A percentile compares a stretch with the other conserved stretches of the same genome.
Evolutionary conservation across 23 tunicate species (phyloP).

Genomic region (Styela clava): DNA sequence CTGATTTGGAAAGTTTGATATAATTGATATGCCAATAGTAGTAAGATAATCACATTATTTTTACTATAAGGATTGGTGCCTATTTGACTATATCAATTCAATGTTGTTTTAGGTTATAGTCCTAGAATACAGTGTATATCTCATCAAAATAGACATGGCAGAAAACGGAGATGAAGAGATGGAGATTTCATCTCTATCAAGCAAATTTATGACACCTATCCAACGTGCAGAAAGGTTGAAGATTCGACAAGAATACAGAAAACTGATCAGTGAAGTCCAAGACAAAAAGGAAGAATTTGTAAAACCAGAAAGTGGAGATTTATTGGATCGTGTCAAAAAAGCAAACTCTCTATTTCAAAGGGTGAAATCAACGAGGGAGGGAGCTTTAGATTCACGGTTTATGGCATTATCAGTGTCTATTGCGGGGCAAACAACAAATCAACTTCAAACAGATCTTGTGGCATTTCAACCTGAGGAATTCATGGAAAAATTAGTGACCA

Average conservation of each 20-base stretch:
- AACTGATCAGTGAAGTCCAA: conserved; percentile 69
- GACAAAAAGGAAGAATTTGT: conserved; percentile 76
- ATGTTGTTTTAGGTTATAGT: no score
- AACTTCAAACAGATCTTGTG: conserved; percentile 68
- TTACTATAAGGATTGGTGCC: no score
- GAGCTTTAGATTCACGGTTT: conserved; percentile 74
- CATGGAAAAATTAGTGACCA: conserved; percentile 66
- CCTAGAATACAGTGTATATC: no score
- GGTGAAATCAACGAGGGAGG: conserved; percentile 67
- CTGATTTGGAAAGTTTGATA: no score
- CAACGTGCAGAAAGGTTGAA: conserved; percentile 48
- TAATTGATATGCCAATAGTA: no score
- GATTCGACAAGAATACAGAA: conserved; percentile 59
- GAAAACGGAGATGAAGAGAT: not conserved
- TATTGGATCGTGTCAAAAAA: conserved; percentile 54
- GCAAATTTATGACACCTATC: conserved; percentile 8
- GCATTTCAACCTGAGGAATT: conserved; percentile 90
- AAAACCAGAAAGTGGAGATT: conserved; percentile 61
- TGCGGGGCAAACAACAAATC: conserved; percentile 65
- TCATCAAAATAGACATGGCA: no score
- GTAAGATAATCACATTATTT: no score
- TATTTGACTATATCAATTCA: no score
- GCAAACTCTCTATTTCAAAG: conserved; percentile 63
- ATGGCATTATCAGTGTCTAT: conserved; percentile 74
- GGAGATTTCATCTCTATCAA: not conserved